Percentiles rank a stretch among this genome's conserved stretches.
phyloP scores from a whole-genome alignment of 2,113 vertebrate species.

The Zeus faber region DNA sequence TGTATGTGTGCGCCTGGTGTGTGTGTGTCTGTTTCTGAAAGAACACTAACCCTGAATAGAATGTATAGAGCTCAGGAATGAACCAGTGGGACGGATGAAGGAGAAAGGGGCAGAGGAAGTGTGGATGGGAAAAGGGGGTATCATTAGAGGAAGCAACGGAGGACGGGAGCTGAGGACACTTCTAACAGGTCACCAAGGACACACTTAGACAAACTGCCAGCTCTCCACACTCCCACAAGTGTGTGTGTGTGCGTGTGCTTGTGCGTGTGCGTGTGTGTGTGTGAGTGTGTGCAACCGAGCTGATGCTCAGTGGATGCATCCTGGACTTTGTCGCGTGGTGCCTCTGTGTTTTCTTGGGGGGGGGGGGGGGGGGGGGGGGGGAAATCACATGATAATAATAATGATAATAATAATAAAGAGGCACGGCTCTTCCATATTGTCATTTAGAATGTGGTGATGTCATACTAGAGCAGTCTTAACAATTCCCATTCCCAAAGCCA shows the following conservation, averaged over 20 bases:
- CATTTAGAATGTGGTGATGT: conserved; percentile 70
- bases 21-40: conserved; percentile 1
- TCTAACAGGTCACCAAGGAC: conserved; percentile 49
- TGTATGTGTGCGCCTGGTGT: conserved; percentile 7
- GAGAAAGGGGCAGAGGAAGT: conserved; percentile 3
- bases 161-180: conserved; percentile 36
- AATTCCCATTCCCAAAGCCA: conserved; percentile 57
- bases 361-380: not conserved
- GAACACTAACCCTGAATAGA: conserved; percentile 54
- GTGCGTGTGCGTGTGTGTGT: conserved; percentile 8
- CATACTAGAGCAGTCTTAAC: conserved; percentile 70
- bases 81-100: conserved; percentile 53
- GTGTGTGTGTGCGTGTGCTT: conserved; percentile 29
- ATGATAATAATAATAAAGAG: conserved; percentile 42
- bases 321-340: conserved; percentile 52
- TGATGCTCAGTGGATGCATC: conserved; percentile 56
- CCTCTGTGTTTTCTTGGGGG: conserved; percentile 29
- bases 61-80: conserved; percentile 66
- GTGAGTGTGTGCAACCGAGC: conserved; percentile 14
- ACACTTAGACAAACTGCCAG: conserved; percentile 63
- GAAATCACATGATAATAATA: conserved; percentile 23
- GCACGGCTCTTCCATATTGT: conserved; percentile 65
- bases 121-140: not conserved
- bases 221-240: conserved; percentile 55
- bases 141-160: too few relatives aligned